Base-by-base conservation (phyloP, 2,888 invertebrate species). In the Aleiodes testaceus region DNA sequence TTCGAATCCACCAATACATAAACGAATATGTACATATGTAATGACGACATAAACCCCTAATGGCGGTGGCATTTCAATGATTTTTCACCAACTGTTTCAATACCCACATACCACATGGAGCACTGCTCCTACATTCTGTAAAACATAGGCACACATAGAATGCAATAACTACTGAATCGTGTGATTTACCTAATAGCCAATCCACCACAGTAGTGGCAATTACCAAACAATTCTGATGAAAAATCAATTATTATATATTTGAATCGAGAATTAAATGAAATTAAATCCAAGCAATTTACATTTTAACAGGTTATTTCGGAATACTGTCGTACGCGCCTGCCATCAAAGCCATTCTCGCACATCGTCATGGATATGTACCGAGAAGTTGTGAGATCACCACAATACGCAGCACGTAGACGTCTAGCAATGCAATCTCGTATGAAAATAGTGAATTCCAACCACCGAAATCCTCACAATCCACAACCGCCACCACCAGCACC, bases 291-390 rank as follows among this genome's bases (percentile, higher is more conserved):
- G 30, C 22, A 52, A 65, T 67, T 72, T 61, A 45, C 66, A 72
- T 70, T 72, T 59, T 87, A 84, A 20, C 84, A 91, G 91, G 90
- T 90, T 50, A 91, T 91, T 78, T 90, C 91, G 0, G 90, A 90
- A 72, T 91, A 91, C 79, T 91, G 90, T 79, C 89, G 89, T 73
- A 88, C 88, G 36, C 86, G 89, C 65, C 87, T 89, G 70, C 90
- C 90, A 75, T 88, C 88, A 53, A 88, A 90, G 72, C 91, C 91
- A n/a, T 91, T 91, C 80, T 90, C 91, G 0, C 91, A 91, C 80
- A 89, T 91, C 63, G 90, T 91, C 12, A 91, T 91, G 90, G 91
- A 91, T 80, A 87, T 91, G 82, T 89, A 91, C 77, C 89, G 89
- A 52, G 90, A 90, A 79, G 90, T 90, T 14, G 78, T 85, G 16